Conservation (phyloP, 2,888 invertebrate species). For the Taenaris catops region DNA sequence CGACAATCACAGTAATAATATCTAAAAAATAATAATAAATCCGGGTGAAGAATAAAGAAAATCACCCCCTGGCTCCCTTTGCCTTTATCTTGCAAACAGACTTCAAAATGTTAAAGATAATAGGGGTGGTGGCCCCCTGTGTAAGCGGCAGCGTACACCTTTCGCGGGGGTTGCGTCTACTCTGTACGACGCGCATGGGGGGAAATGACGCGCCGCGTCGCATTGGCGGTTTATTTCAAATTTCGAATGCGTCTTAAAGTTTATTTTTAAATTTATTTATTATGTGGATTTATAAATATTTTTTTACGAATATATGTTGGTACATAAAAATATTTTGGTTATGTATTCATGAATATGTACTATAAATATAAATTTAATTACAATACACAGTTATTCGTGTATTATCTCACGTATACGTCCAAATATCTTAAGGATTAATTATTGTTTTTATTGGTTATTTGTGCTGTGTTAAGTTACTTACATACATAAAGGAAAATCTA, state of each 20-base stretch:
- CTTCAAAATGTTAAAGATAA: slow-evolving; percentile 77
- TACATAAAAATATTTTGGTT: no score
- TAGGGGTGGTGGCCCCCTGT: slow-evolving; percentile 65
- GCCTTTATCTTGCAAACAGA: slow-evolving; percentile 79
- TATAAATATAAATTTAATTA: no score
- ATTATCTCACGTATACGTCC: no score
- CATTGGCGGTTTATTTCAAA: slow-evolving; percentile 68
- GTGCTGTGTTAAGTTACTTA: no score
- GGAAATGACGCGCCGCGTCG: slow-evolving; percentile 44
- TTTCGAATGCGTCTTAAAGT: slow-evolving; percentile 37
- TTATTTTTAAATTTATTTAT: slow-evolving; percentile 22
- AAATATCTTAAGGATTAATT: no score
- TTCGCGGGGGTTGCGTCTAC: slow-evolving; percentile 58
- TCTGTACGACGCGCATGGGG: slow-evolving; percentile 31
- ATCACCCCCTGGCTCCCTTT: slow-evolving; percentile 72
- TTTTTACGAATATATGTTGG: no score
- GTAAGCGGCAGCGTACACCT: slow-evolving; percentile 54
- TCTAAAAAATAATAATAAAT: slow-evolving; percentile 80
- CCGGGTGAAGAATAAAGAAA: slow-evolving; percentile 79
- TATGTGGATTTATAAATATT: no score
- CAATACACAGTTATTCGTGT: no score
- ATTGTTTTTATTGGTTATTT: no score
- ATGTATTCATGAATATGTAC: no score
- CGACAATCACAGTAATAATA: slow-evolving; percentile 76
- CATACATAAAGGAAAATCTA: no score